Conservation (phyloP, 2,113 vertebrate species). For the Eubucco bourcierii region DNA sequence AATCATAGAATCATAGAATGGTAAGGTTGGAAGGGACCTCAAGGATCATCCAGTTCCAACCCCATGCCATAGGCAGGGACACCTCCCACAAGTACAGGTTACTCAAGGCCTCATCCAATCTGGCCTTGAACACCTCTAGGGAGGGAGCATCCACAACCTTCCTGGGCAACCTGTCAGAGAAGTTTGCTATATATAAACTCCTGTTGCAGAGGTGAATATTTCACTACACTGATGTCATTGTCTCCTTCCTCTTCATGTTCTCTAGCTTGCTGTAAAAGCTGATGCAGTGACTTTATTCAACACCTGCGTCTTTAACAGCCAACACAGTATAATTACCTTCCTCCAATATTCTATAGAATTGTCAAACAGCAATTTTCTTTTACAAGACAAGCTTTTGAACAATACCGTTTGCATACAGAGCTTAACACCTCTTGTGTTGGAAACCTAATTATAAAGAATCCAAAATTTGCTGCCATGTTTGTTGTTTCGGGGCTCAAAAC, state of each 20-base stretch:
- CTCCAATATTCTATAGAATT: slow-evolving; percentile 83
- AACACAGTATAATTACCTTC: slow-evolving; percentile 78
- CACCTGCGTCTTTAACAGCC: slow-evolving; percentile 77
- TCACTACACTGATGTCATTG: not conserved
- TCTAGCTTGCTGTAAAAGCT: slow-evolving; percentile 58
- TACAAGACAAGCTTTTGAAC: slow-evolving; percentile 78
- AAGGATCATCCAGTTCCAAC: too few species aligned
- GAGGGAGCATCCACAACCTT: too few species aligned
- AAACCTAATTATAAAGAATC: slow-evolving; percentile 78
- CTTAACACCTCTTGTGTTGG: slow-evolving; percentile 73
- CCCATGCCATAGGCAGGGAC: too few species aligned
- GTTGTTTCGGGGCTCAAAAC: slow-evolving; percentile 61
- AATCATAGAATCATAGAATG: too few species aligned
- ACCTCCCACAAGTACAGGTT: too few species aligned
- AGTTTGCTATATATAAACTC: not conserved
- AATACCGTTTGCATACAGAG: slow-evolving; percentile 74
- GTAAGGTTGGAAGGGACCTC: too few species aligned
- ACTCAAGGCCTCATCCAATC: too few species aligned
- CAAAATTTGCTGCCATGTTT: slow-evolving; percentile 69
- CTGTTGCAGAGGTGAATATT: slow-evolving; percentile 38
- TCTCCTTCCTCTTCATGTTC: slow-evolving; percentile 45
- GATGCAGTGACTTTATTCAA: slow-evolving; percentile 72
- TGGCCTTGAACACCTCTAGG: too few species aligned
- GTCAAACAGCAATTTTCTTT: slow-evolving; percentile 82
- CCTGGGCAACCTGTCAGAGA: too few species aligned